phyloP scores from a whole-genome alignment of 35 echinoderm and acorn worm genomes.

The Patiria miniata region DNA sequence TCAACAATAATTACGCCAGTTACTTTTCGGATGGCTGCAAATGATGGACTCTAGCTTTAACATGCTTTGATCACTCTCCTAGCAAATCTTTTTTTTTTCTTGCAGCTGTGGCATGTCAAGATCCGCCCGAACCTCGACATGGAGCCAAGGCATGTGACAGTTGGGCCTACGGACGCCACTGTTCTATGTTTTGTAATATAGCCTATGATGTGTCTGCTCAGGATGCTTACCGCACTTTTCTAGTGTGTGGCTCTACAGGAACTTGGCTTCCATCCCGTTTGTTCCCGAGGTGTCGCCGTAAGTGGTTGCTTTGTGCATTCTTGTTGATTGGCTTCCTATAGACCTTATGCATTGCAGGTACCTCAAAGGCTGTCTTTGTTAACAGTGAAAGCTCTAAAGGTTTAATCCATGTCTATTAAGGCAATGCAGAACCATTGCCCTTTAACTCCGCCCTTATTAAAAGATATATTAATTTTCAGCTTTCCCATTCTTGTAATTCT shows the following conservation, averaged over 20 bases:
- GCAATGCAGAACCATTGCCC: too few species aligned
- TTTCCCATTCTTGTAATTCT: too few species aligned
- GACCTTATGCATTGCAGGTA: too few species aligned
- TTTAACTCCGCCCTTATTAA: too few species aligned
- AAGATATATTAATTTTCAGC: too few species aligned
- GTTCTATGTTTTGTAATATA: conserved; percentile 55
- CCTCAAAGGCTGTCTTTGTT: too few species aligned
- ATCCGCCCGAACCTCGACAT: conserved; percentile 28
- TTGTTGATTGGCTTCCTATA: too few species aligned
- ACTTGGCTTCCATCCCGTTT: background rate
- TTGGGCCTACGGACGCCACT: conserved; percentile 51
- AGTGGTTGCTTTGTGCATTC: background rate
- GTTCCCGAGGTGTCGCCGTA: background rate
- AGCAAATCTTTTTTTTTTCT: background rate
- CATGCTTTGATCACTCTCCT: too few species aligned
- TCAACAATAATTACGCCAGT: too few species aligned
- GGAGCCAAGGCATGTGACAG: conserved; percentile 60
- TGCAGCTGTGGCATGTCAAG: conserved; percentile 40
- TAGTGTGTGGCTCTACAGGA: background rate
- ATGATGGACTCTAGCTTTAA: too few species aligned
- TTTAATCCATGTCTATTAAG: background rate
- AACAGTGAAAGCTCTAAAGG: too few species aligned
- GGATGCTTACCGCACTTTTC: background rate
- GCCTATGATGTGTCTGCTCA: conserved; percentile 43
- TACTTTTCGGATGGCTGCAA: too few species aligned